Conservation (phyloP, 2,797 vertebrate genomes). For the Alcedo atthis region DNA sequence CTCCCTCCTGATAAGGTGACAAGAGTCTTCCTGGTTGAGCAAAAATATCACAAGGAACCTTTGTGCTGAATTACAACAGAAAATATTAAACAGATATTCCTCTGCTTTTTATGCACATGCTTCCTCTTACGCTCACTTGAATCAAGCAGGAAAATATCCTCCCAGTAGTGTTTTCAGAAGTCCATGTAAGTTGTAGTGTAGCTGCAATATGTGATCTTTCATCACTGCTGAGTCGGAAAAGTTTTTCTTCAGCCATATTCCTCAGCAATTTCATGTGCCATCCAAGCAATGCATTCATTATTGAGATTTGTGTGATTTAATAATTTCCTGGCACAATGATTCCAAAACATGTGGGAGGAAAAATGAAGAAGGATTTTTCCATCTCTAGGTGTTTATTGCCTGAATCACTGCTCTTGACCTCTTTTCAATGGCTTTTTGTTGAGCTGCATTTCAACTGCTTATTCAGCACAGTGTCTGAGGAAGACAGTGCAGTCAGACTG, state of each 20-base stretch:
- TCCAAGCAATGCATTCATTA: not conserved
- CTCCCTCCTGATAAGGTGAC: not conserved
- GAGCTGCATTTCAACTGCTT: not conserved
- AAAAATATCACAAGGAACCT: not conserved
- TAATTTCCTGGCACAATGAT: constrained; percentile 31
- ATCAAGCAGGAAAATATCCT: not conserved
- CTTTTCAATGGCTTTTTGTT: not conserved
- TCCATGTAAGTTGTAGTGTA: not conserved
- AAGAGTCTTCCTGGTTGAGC: not conserved
- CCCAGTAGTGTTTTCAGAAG: not conserved
- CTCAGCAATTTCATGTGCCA: not conserved
- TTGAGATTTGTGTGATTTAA: constrained; percentile 11
- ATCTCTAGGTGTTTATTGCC: not conserved
- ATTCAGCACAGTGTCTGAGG: not conserved
- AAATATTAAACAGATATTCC: not conserved
- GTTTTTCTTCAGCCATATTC: not conserved
- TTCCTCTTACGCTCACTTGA: not conserved
- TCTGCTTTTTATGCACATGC: not conserved
- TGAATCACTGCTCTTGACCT: not conserved
- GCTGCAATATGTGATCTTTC: not conserved
- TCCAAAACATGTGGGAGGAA: constrained; percentile 19
- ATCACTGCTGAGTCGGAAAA: not conserved
- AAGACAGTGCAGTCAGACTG: not conserved
- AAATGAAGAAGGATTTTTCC: not conserved
- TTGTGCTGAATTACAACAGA: not conserved